Base-by-base conservation (phyloP, 2,888 invertebrate genomes). In the Acleris cristana region DNA sequence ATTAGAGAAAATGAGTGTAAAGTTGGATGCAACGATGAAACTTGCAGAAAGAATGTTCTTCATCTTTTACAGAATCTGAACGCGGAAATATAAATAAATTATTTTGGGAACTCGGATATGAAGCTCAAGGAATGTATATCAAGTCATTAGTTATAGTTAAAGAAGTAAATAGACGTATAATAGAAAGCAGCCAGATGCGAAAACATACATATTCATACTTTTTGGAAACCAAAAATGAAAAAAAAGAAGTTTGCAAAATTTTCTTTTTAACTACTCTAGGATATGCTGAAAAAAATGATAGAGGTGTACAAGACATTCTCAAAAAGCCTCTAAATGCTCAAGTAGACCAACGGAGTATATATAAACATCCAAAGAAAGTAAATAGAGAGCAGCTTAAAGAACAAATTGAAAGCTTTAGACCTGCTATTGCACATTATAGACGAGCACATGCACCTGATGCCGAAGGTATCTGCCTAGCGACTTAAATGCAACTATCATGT, bases 41-140 rank as follows among this genome's bases (percentile, higher is more conserved):
- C 26, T 26, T 26, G 6, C 6, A 6, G 26, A 26, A 26, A 26
- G 26, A 26, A 23, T 23, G 23, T 23, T 23, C 23, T 23, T 23
- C 23, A 23, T 23, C 23, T 23, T 23, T 23, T 23, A 23, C 23
- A 23, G 23, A 23, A 23, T 23, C 23, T 23, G 23, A 23, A 23
- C 23, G 23, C 4, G 23, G 23, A 23, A 23, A 23, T 23, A 2
- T 23, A 23, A 23, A 23, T 23, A 23, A 23, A 23, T 23, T 23
- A 23, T 23, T 23, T 23, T 23, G 23, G 23, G 23, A 23, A 3
- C 23, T 54, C 54, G 54, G 54, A 54, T 54, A 54, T 54, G 54
- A 54, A 54, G 54, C 54, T 54, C 54, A 54, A 54, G 54, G 54
- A 54, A 23, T 54, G 23, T 54, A 54, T 54, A 16, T 54, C 54